Percentiles rank a stretch among this genome's conserved stretches.
These are phyloP conservation scores for Antennarius striatus DNA, from an alignment of 2,113 vertebrate species.

Conservation along the genomic window DNA sequence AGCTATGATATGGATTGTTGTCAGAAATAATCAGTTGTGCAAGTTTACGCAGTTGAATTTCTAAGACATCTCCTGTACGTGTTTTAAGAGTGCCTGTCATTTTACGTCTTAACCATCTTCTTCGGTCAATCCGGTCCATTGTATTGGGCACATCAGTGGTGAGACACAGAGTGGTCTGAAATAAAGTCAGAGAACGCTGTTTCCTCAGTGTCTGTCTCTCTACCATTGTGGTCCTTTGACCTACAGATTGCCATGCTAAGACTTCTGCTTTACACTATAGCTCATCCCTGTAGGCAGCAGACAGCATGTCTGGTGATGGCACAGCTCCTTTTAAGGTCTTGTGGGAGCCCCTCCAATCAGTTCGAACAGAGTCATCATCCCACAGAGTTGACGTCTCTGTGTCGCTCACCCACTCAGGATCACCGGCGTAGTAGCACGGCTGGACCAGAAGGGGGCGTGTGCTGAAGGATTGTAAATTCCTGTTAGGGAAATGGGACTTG, in stretches of 20 bases:
- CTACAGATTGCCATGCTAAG: background rate
- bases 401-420: slow-evolving; percentile 91
- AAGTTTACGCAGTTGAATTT: slow-evolving; percentile 22
- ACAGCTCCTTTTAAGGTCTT: slow-evolving; percentile 86
- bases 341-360: slow-evolving; percentile 89
- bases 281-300: slow-evolving; percentile 81
- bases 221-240: slow-evolving; percentile 19
- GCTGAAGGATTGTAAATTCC: slow-evolving; percentile 88
- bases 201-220: slow-evolving; percentile 20
- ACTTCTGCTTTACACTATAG: slow-evolving; percentile 73
- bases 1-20: background rate
- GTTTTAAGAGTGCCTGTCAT: background rate
- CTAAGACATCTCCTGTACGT: slow-evolving; percentile 11
- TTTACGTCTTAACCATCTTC: slow-evolving; percentile 12
- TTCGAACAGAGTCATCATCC: slow-evolving; percentile 87
- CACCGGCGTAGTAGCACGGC: slow-evolving; percentile 92
- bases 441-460: slow-evolving; percentile 87
- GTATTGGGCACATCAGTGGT: background rate
- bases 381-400: slow-evolving; percentile 96
- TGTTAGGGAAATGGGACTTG: slow-evolving; percentile 86
- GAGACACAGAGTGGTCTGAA: slow-evolving; percentile 1
- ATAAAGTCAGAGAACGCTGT: slow-evolving; percentile 26
- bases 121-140: background rate
- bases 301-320: slow-evolving; percentile 69
- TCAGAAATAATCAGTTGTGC: slow-evolving; percentile 27